These are phyloP conservation scores for Protosalanx chinensis DNA, from an alignment of 2,797 vertebrate genomes.

Conservation along the genomic window DNA sequence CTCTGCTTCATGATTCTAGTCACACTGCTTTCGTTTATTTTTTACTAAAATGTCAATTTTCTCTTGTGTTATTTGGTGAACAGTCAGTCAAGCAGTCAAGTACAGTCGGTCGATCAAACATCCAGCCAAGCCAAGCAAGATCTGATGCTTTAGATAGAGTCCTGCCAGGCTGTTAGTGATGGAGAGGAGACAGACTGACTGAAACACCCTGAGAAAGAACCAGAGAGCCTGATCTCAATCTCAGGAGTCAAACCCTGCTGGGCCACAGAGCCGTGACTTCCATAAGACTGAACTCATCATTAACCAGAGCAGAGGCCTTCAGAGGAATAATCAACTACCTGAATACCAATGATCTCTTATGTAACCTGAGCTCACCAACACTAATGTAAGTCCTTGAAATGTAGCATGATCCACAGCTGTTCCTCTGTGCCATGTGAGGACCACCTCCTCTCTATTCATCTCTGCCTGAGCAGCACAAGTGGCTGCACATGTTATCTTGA, in stretches of 20 bases:
- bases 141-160: not conserved
- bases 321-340: not conserved
- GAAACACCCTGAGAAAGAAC: too few species aligned
- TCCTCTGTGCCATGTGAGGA: not conserved
- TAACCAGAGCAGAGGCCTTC: constrained; percentile 4
- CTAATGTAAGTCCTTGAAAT: not conserved
- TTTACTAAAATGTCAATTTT: too few species aligned
- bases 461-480: too few species aligned
- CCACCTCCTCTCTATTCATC: too few species aligned
- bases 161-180: not conserved
- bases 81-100: not conserved
- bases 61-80: not conserved
- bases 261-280: not conserved
- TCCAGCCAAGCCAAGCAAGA: not conserved
- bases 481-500: too few species aligned
- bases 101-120: not conserved
- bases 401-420: not conserved
- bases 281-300: not conserved
- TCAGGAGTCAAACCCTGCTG: not conserved
- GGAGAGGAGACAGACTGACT: too few species aligned
- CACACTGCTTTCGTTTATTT: too few species aligned
- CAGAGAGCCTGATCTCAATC: not conserved
- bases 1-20: too few species aligned
- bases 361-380: not conserved
- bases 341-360: constrained; percentile 4